Percentiles rank a stretch among this genome's conserved stretches.
These are phyloP conservation scores for Hirudo medicinalis DNA, from an alignment of 1,140 invertebrate species.

Conservation along the genomic window DNA sequence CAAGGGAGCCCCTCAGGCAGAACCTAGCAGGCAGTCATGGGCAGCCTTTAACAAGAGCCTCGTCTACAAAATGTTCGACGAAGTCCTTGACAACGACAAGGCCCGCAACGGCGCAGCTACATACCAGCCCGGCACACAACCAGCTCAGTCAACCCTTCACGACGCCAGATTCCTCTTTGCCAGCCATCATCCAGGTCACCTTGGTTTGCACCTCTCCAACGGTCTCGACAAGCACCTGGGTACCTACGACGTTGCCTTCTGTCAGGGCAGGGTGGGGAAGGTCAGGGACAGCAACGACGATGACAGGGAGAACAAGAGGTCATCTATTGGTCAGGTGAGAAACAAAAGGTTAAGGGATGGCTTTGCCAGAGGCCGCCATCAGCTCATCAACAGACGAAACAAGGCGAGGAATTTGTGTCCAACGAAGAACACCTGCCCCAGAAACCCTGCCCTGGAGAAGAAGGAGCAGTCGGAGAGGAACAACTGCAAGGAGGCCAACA, in stretches of 20 bases:
- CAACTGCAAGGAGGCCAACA: background rate
- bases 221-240: no score
- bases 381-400: background rate
- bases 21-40: background rate
- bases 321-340: no score
- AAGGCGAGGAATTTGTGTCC: background rate
- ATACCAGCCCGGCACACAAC: no score
- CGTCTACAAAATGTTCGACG: slow-evolving; percentile 16
- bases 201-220: no score
- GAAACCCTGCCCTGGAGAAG: background rate
- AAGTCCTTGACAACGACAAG: background rate
- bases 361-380: background rate
- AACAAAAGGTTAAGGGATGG: no score
- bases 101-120: background rate
- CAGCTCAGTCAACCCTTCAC: no score
- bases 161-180: no score
- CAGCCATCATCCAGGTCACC: no score
- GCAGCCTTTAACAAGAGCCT: slow-evolving; percentile 16
- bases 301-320: no score
- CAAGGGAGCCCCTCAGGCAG: background rate
- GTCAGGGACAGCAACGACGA: no score
- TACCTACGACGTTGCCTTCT: no score
- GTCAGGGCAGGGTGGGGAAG: no score
- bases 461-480: background rate
- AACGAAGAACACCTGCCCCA: background rate